Base-by-base conservation (phyloP, 2,113 vertebrate genomes). In the Heterocephalus glaber region DNA sequence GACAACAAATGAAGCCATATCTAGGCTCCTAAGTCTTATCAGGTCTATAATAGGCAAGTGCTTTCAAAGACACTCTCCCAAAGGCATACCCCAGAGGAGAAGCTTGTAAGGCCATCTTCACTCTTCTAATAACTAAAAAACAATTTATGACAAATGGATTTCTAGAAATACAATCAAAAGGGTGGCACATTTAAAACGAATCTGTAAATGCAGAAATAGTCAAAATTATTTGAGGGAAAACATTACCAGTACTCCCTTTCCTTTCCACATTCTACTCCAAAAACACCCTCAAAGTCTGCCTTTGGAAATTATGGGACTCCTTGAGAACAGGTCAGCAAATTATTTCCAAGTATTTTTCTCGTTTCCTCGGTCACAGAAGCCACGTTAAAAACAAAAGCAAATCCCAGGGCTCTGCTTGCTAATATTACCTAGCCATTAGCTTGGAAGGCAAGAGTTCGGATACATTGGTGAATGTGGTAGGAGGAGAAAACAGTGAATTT, bases 131-230 rank as follows among this genome's bases (percentile, higher is more conserved):
- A 83, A 58, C 22, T 65, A 26, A 82, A 66, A 93, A 93, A 74
- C 49, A 85, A 80, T n/a, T 86, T 35, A 49, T 66, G n/a, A 47
- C 68, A 89, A 89, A 3, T 52, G 61, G 47, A 28, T 84, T 95
- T 95, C 63, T 54, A 89, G 86, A 95, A 96, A 83, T 86, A 82
- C 92, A 84, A 84, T 26, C 65, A 86, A 77, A 38, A 94, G 38
- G 49, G 10, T 7, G 56, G 80, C 26, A 47, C n/a, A n/a, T 84
- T 84, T 52, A 76, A 95, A 97, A 94, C 35, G 52, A 63, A 72
- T 72, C 28, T 52, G 80, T n/a, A 58, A 66, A 89, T 72, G 49
- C 13, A 86, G 35, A 20, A 54, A 76, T 5, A 16, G 56, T 19
- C 83, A 54, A 28, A 76, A 22, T 85, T n/a, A 47, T 33, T 72